Evolutionary conservation across 2,797 vertebrate genomes (phyloP), one percentile per base, ranked within the genome.

Genomic region (Galago senegalensis): DNA sequence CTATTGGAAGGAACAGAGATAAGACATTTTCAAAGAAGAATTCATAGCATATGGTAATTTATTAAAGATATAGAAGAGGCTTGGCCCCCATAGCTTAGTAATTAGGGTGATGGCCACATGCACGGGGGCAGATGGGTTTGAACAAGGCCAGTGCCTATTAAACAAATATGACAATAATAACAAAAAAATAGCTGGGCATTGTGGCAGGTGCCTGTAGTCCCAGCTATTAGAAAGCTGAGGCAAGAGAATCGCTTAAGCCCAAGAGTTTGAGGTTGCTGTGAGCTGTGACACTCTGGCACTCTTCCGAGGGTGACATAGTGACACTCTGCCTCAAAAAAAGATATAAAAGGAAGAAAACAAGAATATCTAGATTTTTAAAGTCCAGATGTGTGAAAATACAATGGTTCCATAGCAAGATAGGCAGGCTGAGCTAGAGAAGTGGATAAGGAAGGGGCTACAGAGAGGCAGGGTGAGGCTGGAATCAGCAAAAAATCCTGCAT

Each of bases 1-100:
- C 21, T 80, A 77, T 16, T 87, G 49, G 31, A 83, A 85, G 75
- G 84, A 91, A 72, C 17, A 20, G 18, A 46, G 46, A 12, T 23
- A 43, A 95, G 70, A 80, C 34, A 76, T 65, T 92, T 84, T 89
- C 73, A 87, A 91, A 83, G 73, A 60, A 60, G 40, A 82, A 90
- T 93, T 20, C 46, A 73, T 46, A 73, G 67, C 34, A 16, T 77
- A 80, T 65, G 58, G 4, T 88, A 81, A 93, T 18, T 73, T 81
- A 85, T 58, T 60, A 88, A 61, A 95, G 65, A 61, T 37, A 77
- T 2, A 85, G 58, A 61, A 75, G 67, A 82, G 49, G 14, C 49
- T 49, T 49, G 49, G 13, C 49, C 14, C 13, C 49, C 49, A 49
- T 49, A 49, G 49, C 14, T 49, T 14, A 49, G 49, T 49, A 13